Base-by-base conservation (phyloP, 2,113 vertebrate species). In the Lepisosteus oculatus region DNA sequence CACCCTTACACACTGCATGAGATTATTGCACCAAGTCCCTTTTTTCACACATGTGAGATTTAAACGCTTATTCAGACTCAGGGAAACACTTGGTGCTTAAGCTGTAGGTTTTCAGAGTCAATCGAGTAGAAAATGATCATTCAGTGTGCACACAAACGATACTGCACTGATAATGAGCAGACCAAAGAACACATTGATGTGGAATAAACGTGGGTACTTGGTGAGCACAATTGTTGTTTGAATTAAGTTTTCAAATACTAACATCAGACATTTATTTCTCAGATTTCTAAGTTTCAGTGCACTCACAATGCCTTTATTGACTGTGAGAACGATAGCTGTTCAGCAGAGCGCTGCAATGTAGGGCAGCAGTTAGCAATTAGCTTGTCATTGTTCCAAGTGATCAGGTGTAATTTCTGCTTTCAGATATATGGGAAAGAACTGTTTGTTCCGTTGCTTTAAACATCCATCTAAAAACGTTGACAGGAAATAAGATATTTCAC, bases 21-120 rank as follows among this genome's bases (percentile, higher is more conserved):
- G 84, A 89, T 83, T 79, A 86, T 89, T 87, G 90, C 86, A 93
- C 87, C 80, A 83, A 82, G 76, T 85, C 85, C 6, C 61, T 74
- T 83, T 86, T 85, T 80, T 47, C 78, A 79, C 78, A 86, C 81
- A 85, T 76, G 83, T 76, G 84, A 86, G 81, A 89, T 88, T 86
- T 79, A n/a, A 75, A 84, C 85, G 82, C 82, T 79, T 82, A 80
- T 87, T 89, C 81, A 86, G 85, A 88, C 85, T 86, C 83, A 88
- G 89, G 84, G 92, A 92, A 92, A 94, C 90, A 92, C 87, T 92
- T 88, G 88, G 89, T 89, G 87, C 92, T 94, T 93, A 93, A 84
- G 78, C 80, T 73, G 54, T 76, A 77, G 73, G 85, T 88, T 91
- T 94, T 93, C 87, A 89, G 84, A 91, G 84, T 91, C 92, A 92